A percentile compares a stretch with the other conserved stretches of the same genome.
Conservation (phyloP, 2,797 vertebrate species). For the Octomys mimax region DNA sequence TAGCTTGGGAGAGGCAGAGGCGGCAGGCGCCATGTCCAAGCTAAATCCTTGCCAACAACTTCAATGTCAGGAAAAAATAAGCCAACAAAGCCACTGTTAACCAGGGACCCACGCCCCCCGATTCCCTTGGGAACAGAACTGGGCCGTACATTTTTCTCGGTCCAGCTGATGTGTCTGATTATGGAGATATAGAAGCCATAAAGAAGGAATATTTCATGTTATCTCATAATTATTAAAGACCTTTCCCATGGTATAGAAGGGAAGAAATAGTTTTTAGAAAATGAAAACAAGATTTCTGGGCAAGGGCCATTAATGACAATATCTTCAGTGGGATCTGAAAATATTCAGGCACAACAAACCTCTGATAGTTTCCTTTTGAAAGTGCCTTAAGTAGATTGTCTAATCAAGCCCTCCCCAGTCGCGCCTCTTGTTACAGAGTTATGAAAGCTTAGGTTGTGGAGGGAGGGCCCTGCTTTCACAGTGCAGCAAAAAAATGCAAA, state of each 20-base stretch:
- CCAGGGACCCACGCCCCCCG: neutral
- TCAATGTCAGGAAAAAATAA: conserved; percentile 53
- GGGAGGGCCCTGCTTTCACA: conserved; percentile 31
- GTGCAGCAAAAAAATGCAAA: conserved; percentile 76
- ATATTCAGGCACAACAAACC: conserved; percentile 31
- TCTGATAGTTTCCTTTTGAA: conserved; percentile 40
- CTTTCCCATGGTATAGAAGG: conserved; percentile 26
- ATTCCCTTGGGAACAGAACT: conserved; percentile 71
- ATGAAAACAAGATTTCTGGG: conserved; percentile 51
- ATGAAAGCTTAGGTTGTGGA: conserved; percentile 32
- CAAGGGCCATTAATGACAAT: conserved; percentile 3
- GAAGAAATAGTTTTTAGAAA: conserved; percentile 58
- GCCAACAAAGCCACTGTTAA: conserved; percentile 69
- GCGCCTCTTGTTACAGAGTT: neutral
- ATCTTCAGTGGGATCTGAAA: conserved; percentile 42
- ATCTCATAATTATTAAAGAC: conserved; percentile 26
- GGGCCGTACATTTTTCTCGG: conserved; percentile 59
- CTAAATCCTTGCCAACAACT: conserved; percentile 66
- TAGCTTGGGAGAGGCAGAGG: conserved; percentile 6
- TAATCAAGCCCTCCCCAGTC: neutral
- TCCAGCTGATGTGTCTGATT: conserved; percentile 62
- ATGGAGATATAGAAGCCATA: neutral
- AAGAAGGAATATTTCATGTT: conserved; percentile 49
- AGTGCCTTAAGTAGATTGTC: conserved; percentile 31
- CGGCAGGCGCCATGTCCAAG: conserved; percentile 56